Evolutionary conservation across 1,140 invertebrate genomes (phyloP), one percentile per base, ranked within the genome.

Genomic region (Xylocopa sonorina): DNA sequence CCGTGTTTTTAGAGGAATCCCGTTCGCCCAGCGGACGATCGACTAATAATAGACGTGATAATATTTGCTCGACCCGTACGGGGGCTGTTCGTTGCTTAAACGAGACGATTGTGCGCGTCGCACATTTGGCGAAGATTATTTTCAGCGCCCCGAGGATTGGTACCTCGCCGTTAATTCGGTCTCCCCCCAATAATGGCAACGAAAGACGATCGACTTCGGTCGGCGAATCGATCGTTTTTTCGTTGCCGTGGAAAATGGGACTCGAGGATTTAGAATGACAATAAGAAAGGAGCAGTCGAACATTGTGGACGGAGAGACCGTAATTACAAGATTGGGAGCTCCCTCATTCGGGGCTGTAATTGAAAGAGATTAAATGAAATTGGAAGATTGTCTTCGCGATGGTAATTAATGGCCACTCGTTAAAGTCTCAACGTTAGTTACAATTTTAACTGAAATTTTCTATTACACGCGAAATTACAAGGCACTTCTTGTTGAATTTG

Each of bases 11-110:
- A 73, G 68, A 63, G 69, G 27, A 78, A 78, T 78, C 69, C 48
- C 57, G 68, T 78, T 78, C 58, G 29, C 46, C 57, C 6, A 55
- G 27, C 48, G 27, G 12, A 46, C 69, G 48, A 73, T 73, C 48
- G 68, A 72, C 77, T 78, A 78, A 78, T 78, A 78, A 78, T 78
- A 78, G 77, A 72, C 38, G 68, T 24, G 77, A 72, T 78, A 78
- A 78, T 78, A 78, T 78, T 78, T 73, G 77, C 77, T 46, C 50
- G 24, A 29, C 34, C 18, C 32, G 24, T 34, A 46, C 41, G 29
- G 24, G n/a, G 24, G 57, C 32, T 62, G 76, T 48, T 62, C 24
- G 16, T 27, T 66, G 24, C 10, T 14, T 43, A 16, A 48, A 48
- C 63, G 7, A 43, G 27, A 18, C 46, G 66, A 32, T 60, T 34